Conservation (phyloP, 2,888 invertebrate species). For the Deilephila elpenor region DNA sequence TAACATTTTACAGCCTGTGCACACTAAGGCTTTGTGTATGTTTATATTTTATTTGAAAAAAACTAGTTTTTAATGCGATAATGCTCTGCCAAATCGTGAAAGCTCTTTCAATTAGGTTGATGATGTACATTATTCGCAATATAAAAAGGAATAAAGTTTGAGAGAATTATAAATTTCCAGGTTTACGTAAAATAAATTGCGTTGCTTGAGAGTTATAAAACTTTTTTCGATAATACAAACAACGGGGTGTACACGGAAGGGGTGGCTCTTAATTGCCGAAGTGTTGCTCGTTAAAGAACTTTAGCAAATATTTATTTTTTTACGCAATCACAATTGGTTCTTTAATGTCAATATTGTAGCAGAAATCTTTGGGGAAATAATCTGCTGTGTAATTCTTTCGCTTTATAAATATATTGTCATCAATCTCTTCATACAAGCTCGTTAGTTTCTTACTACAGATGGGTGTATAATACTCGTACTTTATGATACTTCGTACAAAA, state of each 20-base stretch:
- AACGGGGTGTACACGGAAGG: conserved; percentile 1
- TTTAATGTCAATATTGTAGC: background rate
- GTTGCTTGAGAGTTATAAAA: conserved; percentile 23
- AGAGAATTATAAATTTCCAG: conserved; percentile 19
- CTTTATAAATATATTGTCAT: too few species aligned
- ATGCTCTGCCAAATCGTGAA: background rate
- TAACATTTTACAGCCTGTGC: too few species aligned
- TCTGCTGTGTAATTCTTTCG: too few species aligned
- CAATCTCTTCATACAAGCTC: too few species aligned
- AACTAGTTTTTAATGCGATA: background rate
- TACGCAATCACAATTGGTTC: background rate
- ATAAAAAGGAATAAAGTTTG: conserved; percentile 15
- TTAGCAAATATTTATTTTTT: background rate
- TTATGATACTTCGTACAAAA: too few species aligned
- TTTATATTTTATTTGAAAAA: too few species aligned
- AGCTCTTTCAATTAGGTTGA: background rate
- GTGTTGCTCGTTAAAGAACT: background rate
- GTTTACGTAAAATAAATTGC: background rate
- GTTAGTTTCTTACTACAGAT: too few species aligned
- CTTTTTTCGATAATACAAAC: conserved; percentile 18
- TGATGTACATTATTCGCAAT: background rate
- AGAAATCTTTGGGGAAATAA: background rate
- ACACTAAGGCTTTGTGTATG: too few species aligned
- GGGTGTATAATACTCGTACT: too few species aligned
- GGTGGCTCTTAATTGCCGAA: conserved; percentile 1